These are phyloP conservation scores for Pygoscelis antarcticus DNA, from an alignment of 2,113 vertebrate genomes.

Conservation along the genomic window DNA sequence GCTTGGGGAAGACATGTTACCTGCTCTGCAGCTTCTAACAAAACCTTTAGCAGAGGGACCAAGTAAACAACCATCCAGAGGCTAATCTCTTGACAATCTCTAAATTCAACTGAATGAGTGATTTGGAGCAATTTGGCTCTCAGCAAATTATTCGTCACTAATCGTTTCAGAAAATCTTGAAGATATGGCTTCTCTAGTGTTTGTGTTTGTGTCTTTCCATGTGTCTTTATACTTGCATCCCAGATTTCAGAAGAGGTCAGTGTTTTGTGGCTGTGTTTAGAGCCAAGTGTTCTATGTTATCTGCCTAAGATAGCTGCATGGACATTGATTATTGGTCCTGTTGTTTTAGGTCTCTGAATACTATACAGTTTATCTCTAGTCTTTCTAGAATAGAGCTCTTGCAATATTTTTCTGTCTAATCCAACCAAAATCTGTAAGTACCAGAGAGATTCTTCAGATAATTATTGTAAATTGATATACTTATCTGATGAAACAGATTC, in stretches of 20 bases:
- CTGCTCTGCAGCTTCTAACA: neutral
- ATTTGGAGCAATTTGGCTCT: neutral
- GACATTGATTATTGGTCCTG: neutral
- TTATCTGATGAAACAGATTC: neutral
- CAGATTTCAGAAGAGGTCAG: neutral
- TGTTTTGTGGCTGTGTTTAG: neutral
- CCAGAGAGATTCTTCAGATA: neutral
- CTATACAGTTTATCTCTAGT: neutral
- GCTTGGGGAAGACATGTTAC: accelerated
- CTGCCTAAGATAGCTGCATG: neutral
- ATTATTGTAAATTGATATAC: neutral
- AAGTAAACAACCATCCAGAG: neutral
- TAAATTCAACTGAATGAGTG: neutral
- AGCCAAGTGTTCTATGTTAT: neutral
- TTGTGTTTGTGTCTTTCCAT: neutral
- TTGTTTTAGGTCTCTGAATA: neutral
- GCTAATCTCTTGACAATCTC: neutral
- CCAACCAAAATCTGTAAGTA: neutral
- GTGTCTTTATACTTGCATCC: neutral
- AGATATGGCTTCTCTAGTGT: neutral
- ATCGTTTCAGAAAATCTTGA: neutral
- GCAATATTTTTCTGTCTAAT: neutral
- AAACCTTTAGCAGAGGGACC: neutral
- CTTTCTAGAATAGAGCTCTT: neutral
- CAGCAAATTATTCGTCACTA: neutral